A percentile compares a stretch with the other conserved stretches of the same genome.
Evolutionary conservation across 2,888 invertebrate genomes (phyloP).

Genomic region (Gandaritis pyraliata): DNA sequence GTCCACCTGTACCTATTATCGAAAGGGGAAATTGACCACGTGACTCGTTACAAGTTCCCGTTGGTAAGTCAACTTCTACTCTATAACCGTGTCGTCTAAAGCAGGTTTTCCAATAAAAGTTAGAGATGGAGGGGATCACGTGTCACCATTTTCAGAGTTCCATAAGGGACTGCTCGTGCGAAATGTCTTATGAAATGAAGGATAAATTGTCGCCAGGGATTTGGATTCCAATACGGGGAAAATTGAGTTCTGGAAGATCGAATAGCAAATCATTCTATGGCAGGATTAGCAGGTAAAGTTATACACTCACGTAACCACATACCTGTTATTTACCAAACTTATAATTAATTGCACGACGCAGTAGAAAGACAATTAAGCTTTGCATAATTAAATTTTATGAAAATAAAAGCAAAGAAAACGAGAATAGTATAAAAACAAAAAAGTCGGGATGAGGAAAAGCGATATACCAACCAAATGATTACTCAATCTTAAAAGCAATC

Average conservation of each 20-base stretch:
- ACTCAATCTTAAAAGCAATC: conserved; percentile 40
- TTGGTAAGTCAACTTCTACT: conserved; percentile 37
- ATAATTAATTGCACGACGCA: too few relatives aligned
- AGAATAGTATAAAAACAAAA: background rate
- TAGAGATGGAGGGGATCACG: conserved; percentile 49
- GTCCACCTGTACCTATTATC: conserved; percentile 38
- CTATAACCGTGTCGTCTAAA: conserved; percentile 38
- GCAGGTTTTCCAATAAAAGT: conserved; percentile 37
- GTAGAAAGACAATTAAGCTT: background rate
- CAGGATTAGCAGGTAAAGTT: conserved; percentile 12
- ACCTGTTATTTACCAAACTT: too few relatives aligned
- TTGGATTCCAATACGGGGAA: conserved; percentile 43
- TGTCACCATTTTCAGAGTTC: conserved; percentile 54
- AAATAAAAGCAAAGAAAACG: too few relatives aligned
- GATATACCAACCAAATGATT: conserved; percentile 28
- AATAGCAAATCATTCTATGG: conserved; percentile 30
- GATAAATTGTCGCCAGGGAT: conserved; percentile 63
- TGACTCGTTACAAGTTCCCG: conserved; percentile 44
- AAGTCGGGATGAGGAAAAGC: conserved; percentile 31
- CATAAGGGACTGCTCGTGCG: conserved; percentile 67
- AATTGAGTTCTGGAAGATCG: conserved; percentile 37
- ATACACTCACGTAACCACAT: background rate
- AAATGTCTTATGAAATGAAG: conserved; percentile 64
- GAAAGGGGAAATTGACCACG: conserved; percentile 65
- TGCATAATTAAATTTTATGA: background rate